Evolutionary conservation across 2,797 vertebrate genomes (phyloP).

Genomic region (Podarcis siculus): DNA sequence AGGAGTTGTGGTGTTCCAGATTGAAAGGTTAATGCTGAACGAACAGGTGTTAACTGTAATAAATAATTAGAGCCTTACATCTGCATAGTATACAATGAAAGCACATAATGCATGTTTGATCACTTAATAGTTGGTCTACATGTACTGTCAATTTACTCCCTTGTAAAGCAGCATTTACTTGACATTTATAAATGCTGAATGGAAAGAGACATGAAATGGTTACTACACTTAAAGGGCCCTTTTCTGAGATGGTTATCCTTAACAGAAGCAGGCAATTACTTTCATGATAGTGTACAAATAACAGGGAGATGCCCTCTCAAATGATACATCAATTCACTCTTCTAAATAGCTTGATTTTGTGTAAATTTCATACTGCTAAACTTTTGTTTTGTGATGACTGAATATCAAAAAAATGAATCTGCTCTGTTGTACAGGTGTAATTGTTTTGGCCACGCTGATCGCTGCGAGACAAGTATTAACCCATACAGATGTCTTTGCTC

Average conservation of each 20-base stretch:
- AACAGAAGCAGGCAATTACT: constrained; percentile 26
- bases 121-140: constrained; percentile 33
- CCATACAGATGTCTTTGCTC: constrained; percentile 87
- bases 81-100: constrained; percentile 17
- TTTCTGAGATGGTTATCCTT: constrained; percentile 35
- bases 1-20: constrained; percentile 11
- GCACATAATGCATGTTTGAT: constrained; percentile 2
- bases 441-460: constrained; percentile 89
- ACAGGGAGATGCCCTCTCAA: constrained; percentile 2
- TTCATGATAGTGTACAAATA: constrained; percentile 4
- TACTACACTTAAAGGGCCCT: background rate
- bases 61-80: constrained; percentile 26
- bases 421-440: constrained; percentile 82
- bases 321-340: constrained; percentile 1
- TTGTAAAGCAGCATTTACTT: constrained; percentile 55
- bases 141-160: constrained; percentile 28
- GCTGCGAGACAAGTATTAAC: constrained; percentile 79
- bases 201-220: constrained; percentile 46
- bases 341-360: constrained; percentile 9
- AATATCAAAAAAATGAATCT: no score
- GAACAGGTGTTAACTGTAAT: constrained; percentile 24
- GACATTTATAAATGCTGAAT: constrained; percentile 81
- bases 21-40: constrained; percentile 26
- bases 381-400: no score
- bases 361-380: no score